Evolutionary conservation across 2,113 vertebrate species (phyloP), one percentile per base, ranked within the genome.

Genomic region (Etheostoma spectabile): DNA sequence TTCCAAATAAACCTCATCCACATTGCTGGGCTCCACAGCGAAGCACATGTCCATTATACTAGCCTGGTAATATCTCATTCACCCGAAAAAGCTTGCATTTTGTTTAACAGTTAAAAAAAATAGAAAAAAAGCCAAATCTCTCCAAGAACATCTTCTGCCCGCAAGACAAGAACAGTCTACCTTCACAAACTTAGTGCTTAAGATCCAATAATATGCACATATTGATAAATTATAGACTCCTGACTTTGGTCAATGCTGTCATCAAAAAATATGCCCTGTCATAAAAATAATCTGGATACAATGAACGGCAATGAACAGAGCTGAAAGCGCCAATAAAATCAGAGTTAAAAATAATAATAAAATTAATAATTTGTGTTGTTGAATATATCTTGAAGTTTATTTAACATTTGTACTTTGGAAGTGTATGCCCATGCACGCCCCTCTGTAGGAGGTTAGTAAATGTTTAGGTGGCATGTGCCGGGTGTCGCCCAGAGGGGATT

Each of bases 401-500:
- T 19, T 19, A 55, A 14, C 51, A 68, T 59, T 53, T 27, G 49
- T 30, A 18, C 33, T 73, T 74, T 46, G 2, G 4, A 15, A 22
- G 30, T 15, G n/a, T 14, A 16, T 8, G n/a, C 30, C 38, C 4
- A 13, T 6, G 10, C 51, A 55, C n/a, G 12, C 19, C 27, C 33
- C 10, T 33, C 21, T 73, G 18, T 13, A 3, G 22, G 35, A 55
- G 77, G 45, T 67, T 27, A 52, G 64, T 67, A 19, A 64, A 65
- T 67, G 55, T 83, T 77, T 64, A 30, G n/a, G 30, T 38, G 74
- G 30, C 46, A 82, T 64, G 19, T 59, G 82, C 55, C 11, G 21
- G 66, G 35, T 69, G 76, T 86, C 48, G 66, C 66, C 69, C 60
- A 22, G 15, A 63, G 64, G 57, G 59, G 67, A 84, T 66, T 88